These are phyloP conservation scores for Thamnophis elegans DNA, from an alignment of 2,797 vertebrate genomes.

Conservation along the genomic window DNA sequence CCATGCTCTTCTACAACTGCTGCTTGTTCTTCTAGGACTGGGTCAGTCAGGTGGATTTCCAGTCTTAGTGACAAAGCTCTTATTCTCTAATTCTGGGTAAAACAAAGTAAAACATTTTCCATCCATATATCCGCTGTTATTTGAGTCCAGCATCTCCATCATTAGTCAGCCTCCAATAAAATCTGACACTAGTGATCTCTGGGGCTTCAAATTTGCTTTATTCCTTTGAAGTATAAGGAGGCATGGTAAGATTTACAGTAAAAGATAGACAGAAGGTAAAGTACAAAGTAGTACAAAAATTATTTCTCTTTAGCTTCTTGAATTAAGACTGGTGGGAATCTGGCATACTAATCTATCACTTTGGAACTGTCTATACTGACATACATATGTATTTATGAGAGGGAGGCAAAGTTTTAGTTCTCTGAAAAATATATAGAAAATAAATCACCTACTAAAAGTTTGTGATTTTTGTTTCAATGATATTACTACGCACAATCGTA, in stretches of 20 bases:
- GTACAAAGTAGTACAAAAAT: background rate
- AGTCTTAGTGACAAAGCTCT: background rate
- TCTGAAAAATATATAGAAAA: background rate
- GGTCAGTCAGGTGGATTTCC: background rate
- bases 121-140: background rate
- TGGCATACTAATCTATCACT: background rate
- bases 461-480: background rate
- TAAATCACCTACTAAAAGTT: background rate
- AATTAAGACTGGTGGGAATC: background rate
- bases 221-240: background rate
- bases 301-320: background rate
- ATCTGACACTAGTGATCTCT: background rate
- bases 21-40: background rate
- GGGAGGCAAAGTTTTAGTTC: background rate
- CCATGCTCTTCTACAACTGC: background rate
- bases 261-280: background rate
- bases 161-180: background rate
- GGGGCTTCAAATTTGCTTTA: background rate
- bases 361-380: background rate
- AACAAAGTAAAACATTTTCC: background rate
- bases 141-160: background rate
- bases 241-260: background rate
- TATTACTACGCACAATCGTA: background rate
- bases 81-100: background rate
- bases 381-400: background rate